A percentile compares a stretch with the other conserved stretches of the same genome.
These are phyloP conservation scores for Drosophila nikananu DNA, from an alignment of 1,140 invertebrate genomes.

Conservation along the genomic window DNA sequence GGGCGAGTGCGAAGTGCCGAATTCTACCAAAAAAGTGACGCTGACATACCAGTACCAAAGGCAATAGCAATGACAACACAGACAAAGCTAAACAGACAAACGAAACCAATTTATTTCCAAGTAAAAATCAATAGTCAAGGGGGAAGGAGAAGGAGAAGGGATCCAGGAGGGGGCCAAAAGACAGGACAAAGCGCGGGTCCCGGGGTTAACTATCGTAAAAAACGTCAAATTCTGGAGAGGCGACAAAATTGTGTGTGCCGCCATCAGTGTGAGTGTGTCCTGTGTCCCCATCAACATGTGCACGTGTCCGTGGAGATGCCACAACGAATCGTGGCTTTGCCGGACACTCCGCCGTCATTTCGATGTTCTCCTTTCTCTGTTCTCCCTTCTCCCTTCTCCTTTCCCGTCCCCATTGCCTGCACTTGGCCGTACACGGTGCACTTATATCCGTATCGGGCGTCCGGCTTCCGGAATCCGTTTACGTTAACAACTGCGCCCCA, in stretches of 20 bases:
- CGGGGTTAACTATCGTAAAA: slow-evolving; percentile 53
- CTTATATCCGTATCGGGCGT: slow-evolving; percentile 54
- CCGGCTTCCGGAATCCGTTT: slow-evolving; percentile 57
- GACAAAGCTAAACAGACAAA: slow-evolving; percentile 67
- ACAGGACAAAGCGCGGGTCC: slow-evolving; percentile 2
- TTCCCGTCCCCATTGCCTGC: background rate
- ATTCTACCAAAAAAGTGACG: slow-evolving; percentile 19
- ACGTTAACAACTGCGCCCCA: slow-evolving; percentile 58
- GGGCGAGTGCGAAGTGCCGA: slow-evolving; percentile 20
- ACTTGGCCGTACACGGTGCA: slow-evolving; percentile 24
- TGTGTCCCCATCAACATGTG: slow-evolving; percentile 42
- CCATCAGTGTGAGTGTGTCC: slow-evolving; percentile 16
- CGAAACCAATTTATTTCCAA: slow-evolving; percentile 83
- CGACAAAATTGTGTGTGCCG: slow-evolving; percentile 50
- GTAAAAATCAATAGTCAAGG: slow-evolving; percentile 79
- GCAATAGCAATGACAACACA: slow-evolving; percentile 35
- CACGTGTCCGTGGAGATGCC: slow-evolving; percentile 56
- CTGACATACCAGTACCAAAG: slow-evolving; percentile 18
- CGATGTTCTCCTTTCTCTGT: slow-evolving; percentile 7
- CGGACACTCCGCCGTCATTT: slow-evolving; percentile 30
- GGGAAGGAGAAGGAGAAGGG: background rate
- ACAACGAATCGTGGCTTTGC: slow-evolving; percentile 32
- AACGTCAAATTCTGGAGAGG: slow-evolving; percentile 51
- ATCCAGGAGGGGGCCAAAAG: too few relatives aligned
- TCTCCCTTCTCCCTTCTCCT: background rate